Evolutionary conservation across 2,797 vertebrate species (phyloP).

Genomic region (Halcyon badia): DNA sequence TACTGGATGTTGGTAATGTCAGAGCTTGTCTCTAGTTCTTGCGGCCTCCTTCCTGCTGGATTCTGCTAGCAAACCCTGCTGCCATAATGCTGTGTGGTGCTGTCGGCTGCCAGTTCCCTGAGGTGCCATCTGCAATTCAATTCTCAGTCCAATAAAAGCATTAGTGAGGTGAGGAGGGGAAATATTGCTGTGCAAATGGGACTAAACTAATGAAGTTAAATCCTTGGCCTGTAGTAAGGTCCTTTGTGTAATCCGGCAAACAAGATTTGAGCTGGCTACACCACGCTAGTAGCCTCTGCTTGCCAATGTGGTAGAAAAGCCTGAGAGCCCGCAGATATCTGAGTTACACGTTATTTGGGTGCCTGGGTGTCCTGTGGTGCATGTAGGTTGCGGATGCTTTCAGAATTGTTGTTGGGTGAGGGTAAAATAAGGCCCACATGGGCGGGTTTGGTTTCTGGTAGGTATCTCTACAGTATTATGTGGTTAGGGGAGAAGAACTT

Average conservation of each 20-base stretch:
- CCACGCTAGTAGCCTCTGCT: rapidly evolving
- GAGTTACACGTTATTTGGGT: not conserved
- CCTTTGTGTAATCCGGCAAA: not conserved
- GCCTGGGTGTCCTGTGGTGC: not conserved
- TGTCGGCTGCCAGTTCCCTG: not conserved
- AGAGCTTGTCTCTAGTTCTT: not conserved
- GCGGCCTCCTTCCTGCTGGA: not conserved
- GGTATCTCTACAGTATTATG: not conserved
- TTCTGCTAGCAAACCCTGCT: not conserved
- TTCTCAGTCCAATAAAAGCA: not conserved
- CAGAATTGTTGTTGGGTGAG: not conserved
- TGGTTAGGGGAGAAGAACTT: not conserved
- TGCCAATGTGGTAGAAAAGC: not conserved
- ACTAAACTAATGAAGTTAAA: not conserved
- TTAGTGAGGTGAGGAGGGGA: not conserved
- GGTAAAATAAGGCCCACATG: not conserved
- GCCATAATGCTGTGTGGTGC: rapidly evolving
- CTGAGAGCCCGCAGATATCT: not conserved
- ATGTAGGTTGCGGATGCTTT: rapidly evolving
- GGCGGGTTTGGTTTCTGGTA: not conserved
- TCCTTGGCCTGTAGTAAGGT: not conserved
- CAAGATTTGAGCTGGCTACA: not conserved
- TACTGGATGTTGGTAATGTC: not conserved
- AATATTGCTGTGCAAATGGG: not conserved
- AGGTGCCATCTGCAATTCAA: not conserved